These are phyloP conservation scores for Disparrhopalites patrizii DNA, from an alignment of 2,888 invertebrate genomes.

Conservation along the genomic window DNA sequence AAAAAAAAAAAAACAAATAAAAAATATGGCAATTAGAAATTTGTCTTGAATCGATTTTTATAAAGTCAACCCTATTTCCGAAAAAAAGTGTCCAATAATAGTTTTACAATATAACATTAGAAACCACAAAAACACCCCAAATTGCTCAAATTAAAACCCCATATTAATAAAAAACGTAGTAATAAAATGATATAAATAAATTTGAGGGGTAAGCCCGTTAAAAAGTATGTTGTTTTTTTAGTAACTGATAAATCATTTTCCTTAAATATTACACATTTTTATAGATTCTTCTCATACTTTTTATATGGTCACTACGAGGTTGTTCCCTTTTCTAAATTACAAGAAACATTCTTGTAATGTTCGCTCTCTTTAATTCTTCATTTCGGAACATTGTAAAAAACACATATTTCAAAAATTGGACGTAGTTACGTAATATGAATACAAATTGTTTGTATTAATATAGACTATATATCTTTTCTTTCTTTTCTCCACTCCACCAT, in stretches of 20 bases:
- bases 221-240: neutral
- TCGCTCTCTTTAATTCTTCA: neutral
- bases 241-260: neutral
- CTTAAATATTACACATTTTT: neutral
- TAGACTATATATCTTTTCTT: neutral
- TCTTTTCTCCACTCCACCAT: neutral
- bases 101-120: constrained; percentile 11
- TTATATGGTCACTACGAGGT: constrained; percentile 16
- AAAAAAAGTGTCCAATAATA: constrained; percentile 9
- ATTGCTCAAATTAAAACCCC: constrained; percentile 6
- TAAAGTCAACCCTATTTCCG: constrained; percentile 13
- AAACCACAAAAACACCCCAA: constrained; percentile 19
- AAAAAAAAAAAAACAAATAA: constrained; percentile 2
- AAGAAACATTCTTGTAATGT: too few relatives aligned
- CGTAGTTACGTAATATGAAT: too few relatives aligned
- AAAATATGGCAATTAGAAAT: constrained; percentile 25
- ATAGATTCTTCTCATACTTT: too few relatives aligned
- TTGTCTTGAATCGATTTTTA: constrained; percentile 14
- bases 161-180: constrained; percentile 4
- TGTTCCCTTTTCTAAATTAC: too few relatives aligned
- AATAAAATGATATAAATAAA: constrained; percentile 7
- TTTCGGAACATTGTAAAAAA: neutral
- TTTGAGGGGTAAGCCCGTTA: constrained; percentile 25
- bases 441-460: neutral
- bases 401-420: too few relatives aligned